Percentiles rank a stretch among this genome's conserved stretches.
Conservation (phyloP, 2,888 invertebrate genomes). For the Pseudococcus longispinus region DNA sequence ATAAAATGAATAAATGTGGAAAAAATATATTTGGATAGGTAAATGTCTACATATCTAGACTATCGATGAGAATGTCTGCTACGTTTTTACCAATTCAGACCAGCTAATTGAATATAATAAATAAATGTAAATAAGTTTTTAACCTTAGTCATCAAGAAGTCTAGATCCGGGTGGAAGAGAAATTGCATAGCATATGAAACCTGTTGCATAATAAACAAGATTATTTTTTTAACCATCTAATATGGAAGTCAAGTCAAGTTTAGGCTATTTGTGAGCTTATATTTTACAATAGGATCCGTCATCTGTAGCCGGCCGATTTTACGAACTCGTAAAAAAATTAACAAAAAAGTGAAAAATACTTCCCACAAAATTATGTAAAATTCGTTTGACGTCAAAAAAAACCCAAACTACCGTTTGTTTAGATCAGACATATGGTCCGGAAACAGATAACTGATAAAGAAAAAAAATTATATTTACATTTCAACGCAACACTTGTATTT, state of each 20-base stretch:
- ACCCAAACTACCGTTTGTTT: too few species aligned
- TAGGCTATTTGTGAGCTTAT: background rate
- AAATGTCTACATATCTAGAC: background rate
- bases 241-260: background rate
- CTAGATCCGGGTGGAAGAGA: constrained; percentile 4
- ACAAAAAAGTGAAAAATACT: too few species aligned
- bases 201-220: constrained; percentile 5
- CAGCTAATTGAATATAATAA: background rate
- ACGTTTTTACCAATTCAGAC: background rate
- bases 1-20: background rate
- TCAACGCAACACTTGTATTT: background rate
- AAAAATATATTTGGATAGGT: background rate
- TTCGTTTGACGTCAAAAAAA: too few species aligned
- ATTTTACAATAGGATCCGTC: background rate
- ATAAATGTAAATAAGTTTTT: background rate
- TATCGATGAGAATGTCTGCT: background rate
- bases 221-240: background rate
- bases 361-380: too few species aligned
- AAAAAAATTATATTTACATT: background rate
- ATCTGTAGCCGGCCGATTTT: background rate
- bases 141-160: background rate
- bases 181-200: background rate
- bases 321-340: background rate
- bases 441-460: background rate
- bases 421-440: too few species aligned